Percentiles rank a stretch among this genome's conserved stretches.
Conservation (phyloP, 2,113 vertebrate species). For the Clupea harengus region DNA sequence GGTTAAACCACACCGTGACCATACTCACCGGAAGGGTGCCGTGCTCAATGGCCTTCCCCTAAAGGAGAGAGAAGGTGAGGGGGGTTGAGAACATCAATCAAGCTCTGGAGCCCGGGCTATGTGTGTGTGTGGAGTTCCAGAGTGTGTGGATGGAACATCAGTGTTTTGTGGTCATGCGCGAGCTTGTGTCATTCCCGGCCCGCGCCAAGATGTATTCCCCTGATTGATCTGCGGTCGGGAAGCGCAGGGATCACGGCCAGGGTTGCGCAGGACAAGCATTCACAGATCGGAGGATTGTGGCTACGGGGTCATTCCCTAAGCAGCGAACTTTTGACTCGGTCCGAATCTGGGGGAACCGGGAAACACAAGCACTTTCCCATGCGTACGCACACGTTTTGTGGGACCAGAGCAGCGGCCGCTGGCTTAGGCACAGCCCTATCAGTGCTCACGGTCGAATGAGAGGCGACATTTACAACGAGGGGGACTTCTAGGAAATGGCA, state of each 20-base stretch:
- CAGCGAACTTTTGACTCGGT: not conserved
- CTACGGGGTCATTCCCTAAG: not conserved
- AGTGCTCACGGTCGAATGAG: not conserved
- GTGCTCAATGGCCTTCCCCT: constrained; percentile 56
- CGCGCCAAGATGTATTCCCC: not conserved
- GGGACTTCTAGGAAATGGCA: constrained; percentile 6
- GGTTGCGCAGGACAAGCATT: not conserved
- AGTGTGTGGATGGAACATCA: constrained; percentile 16
- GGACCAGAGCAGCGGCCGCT: not conserved
- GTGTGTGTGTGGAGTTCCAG: constrained; percentile 20
- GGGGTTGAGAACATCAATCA: not conserved
- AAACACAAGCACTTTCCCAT: not conserved
- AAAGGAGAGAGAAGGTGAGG: constrained; percentile 47
- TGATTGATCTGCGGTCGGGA: not conserved
- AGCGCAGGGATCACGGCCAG: not conserved
- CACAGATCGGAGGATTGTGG: not conserved
- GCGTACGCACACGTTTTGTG: not conserved
- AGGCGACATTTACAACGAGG: not conserved
- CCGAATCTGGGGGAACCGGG: not conserved
- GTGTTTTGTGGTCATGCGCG: constrained; percentile 17
- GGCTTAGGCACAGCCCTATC: not conserved
- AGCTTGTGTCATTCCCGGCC: not conserved
- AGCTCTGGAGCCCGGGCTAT: constrained; percentile 23
- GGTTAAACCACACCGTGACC: constrained; percentile 41
- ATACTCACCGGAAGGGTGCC: constrained; percentile 65